These are phyloP conservation scores for Microctenopoma steveboyesi DNA, from an alignment of 2,797 vertebrate genomes.

Conservation along the genomic window DNA sequence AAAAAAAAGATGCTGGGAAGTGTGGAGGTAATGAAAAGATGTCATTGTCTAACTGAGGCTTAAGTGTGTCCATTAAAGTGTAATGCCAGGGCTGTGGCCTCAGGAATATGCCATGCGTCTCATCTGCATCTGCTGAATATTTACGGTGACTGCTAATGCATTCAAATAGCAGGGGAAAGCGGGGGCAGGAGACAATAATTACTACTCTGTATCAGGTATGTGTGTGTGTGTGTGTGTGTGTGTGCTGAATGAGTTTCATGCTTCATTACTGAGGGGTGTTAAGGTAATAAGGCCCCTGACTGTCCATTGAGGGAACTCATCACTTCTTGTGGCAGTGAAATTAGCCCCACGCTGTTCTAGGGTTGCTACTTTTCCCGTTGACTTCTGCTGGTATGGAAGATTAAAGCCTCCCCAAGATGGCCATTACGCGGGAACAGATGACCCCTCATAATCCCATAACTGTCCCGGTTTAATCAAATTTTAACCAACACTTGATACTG, in stretches of 20 bases:
- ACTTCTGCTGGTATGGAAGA: slow-evolving; percentile 43
- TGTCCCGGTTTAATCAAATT: slow-evolving; percentile 53
- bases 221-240: slow-evolving; percentile 31
- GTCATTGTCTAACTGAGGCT: slow-evolving; percentile 46
- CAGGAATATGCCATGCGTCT: slow-evolving; percentile 46
- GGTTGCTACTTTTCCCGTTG: slow-evolving; percentile 53
- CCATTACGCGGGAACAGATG: slow-evolving; percentile 42
- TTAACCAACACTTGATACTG: slow-evolving; percentile 44
- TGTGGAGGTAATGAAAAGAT: slow-evolving; percentile 22
- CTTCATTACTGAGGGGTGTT: slow-evolving; percentile 67
- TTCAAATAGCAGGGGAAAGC: slow-evolving; percentile 55
- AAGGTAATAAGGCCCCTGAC: slow-evolving; percentile 64
- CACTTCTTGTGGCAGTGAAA: slow-evolving; percentile 59
- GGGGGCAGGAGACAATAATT: slow-evolving; percentile 61
- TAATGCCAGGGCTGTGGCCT: slow-evolving; percentile 43
- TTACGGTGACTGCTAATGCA: slow-evolving; percentile 56
- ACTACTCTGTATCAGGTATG: slow-evolving; percentile 46
- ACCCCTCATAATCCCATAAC: slow-evolving; percentile 54
- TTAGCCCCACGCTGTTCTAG: slow-evolving; percentile 54
- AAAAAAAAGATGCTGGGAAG: slow-evolving; percentile 1
- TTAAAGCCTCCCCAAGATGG: slow-evolving; percentile 49
- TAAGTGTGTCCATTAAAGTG: slow-evolving; percentile 58
- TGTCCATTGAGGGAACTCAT: slow-evolving; percentile 63
- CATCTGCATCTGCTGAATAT: slow-evolving; percentile 65
- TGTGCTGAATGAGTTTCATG: slow-evolving; percentile 60